Conservation (phyloP, 2,888 invertebrate species). For the Torymus tubicola region DNA sequence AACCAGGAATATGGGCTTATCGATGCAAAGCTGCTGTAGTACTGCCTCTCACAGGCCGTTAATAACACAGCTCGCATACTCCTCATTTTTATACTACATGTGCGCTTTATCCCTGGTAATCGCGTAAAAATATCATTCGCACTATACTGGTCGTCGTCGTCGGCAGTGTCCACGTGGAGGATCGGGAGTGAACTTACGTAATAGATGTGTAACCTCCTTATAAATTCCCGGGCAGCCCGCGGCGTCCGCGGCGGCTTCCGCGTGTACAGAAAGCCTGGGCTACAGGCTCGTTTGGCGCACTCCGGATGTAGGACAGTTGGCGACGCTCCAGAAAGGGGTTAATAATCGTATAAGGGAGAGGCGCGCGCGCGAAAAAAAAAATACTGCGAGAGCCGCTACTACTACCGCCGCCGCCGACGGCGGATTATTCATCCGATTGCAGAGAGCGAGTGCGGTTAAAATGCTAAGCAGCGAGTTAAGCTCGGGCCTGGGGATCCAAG, state of each 20-base stretch:
- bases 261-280: conserved; percentile 13
- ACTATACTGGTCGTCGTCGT: not conserved
- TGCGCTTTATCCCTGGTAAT: not conserved
- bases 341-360: conserved; percentile 43
- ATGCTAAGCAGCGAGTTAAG: conserved; percentile 58
- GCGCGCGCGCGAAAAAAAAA: not conserved
- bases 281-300: conserved; percentile 55
- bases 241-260: not conserved
- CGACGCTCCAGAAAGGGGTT: conserved; percentile 56
- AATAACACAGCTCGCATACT: too few relatives aligned
- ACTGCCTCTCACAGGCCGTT: too few relatives aligned
- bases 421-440: conserved; percentile 58
- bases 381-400: not conserved
- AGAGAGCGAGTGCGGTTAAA: conserved; percentile 59
- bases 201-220: conserved; percentile 40
- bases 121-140: conserved; percentile 48
- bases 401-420: not conserved
- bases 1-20: not conserved
- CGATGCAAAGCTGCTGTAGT: not conserved
- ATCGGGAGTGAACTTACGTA: not conserved
- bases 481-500: conserved; percentile 56
- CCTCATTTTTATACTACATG: too few relatives aligned
- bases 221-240: conserved; percentile 16
- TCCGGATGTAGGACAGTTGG: conserved; percentile 62
- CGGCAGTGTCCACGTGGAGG: too few relatives aligned